Conservation (phyloP, 2,113 vertebrate species). For the Oncorhynchus clarkii region DNA sequence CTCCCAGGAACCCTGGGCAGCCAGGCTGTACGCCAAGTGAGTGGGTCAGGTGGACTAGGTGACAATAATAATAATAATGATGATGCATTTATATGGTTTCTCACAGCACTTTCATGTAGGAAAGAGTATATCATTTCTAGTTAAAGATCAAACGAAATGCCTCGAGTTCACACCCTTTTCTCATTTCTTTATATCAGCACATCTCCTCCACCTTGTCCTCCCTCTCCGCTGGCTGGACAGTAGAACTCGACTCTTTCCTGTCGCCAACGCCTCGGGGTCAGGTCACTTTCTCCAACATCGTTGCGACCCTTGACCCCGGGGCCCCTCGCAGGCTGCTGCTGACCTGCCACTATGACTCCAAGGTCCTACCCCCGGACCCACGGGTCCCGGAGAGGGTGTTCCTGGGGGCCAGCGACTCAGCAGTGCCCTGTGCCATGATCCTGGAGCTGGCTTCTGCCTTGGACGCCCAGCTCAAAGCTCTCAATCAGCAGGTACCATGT, state of each 20-base stretch:
- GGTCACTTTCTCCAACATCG: slow-evolving; percentile 80
- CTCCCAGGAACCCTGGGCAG: slow-evolving; percentile 79
- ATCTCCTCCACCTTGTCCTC: slow-evolving; percentile 69
- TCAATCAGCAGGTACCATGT: slow-evolving; percentile 74
- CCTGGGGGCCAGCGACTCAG: slow-evolving; percentile 86
- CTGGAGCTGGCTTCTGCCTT: slow-evolving; percentile 80
- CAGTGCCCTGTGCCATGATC: slow-evolving; percentile 84
- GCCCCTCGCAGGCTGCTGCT: slow-evolving; percentile 78
- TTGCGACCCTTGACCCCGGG: slow-evolving; percentile 79
- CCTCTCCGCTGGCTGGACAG: slow-evolving; percentile 78
- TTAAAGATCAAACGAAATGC: no score
- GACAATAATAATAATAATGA: no score
- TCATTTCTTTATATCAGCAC: slow-evolving; percentile 68
- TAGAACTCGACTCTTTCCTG: slow-evolving; percentile 81
- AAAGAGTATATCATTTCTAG: no score
- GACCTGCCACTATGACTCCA: slow-evolving; percentile 89
- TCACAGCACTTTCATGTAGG: no score
- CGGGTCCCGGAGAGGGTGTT: slow-evolving; percentile 64
- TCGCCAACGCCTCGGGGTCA: slow-evolving; percentile 77
- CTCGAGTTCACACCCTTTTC: neutral
- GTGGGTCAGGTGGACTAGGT: neutral
- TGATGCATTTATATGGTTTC: no score
- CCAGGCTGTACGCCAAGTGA: slow-evolving; percentile 77
- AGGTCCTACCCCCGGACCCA: slow-evolving; percentile 69
- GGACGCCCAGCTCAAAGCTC: slow-evolving; percentile 68